A percentile compares a stretch with the other conserved stretches of the same genome.
Evolutionary conservation across 2,888 invertebrate species (phyloP).

Genomic region (Temnothorax ravouxi): DNA sequence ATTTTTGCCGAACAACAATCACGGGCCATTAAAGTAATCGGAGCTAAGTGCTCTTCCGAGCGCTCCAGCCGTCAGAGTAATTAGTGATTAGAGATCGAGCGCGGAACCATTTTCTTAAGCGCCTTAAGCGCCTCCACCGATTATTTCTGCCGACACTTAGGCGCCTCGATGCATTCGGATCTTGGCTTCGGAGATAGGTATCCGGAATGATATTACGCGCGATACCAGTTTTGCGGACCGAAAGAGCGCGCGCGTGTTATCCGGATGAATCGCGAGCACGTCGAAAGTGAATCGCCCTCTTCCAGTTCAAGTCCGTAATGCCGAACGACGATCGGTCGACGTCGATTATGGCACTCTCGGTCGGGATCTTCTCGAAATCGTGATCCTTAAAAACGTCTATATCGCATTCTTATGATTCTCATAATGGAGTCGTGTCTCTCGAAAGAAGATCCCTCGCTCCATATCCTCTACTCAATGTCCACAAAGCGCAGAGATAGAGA

Average conservation of each 20-base stretch:
- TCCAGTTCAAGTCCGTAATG: constrained; percentile 44
- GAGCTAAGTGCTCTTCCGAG: constrained; percentile 40
- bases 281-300: constrained; percentile 21
- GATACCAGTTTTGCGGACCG: background rate
- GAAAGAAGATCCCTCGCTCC: constrained; percentile 51
- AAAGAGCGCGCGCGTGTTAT: constrained; percentile 29
- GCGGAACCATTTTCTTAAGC: background rate
- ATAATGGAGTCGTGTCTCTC: constrained; percentile 59
- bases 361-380: constrained; percentile 55
- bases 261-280: constrained; percentile 43
- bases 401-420: constrained; percentile 57
- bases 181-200: constrained; percentile 10
- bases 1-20: constrained; percentile 60
- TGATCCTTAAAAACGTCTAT: constrained; percentile 63
- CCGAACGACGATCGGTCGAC: constrained; percentile 31
- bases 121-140: background rate
- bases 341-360: constrained; percentile 60
- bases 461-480: constrained; percentile 36
- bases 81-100: background rate
- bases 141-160: background rate
- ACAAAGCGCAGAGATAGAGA: constrained; percentile 41
- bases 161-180: background rate
- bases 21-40: constrained; percentile 12
- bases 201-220: constrained; percentile 5
- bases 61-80: background rate